Evolutionary conservation across 2,797 vertebrate genomes (phyloP).

Genomic region (Danio kyathit): DNA sequence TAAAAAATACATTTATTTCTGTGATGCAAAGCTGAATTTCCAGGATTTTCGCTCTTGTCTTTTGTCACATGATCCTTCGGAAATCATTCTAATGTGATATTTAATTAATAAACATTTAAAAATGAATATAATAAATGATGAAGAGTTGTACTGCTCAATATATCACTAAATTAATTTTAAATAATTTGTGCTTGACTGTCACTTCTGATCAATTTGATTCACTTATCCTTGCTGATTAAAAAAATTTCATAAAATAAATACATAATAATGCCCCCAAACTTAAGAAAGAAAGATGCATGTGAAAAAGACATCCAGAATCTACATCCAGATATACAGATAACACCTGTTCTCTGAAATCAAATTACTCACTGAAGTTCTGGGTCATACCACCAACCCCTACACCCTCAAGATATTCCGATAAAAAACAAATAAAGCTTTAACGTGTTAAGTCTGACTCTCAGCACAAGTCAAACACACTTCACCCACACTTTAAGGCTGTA

Average conservation of each 20-base stretch:
- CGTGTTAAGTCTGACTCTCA: conserved; percentile 50
- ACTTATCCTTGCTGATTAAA: too few species aligned
- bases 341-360: neutral
- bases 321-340: neutral
- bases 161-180: neutral
- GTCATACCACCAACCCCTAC: neutral
- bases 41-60: neutral
- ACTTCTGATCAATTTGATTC: neutral
- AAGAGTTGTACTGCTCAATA: conserved; percentile 10
- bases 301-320: too few species aligned
- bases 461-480: conserved; percentile 41
- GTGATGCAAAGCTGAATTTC: neutral
- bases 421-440: conserved; percentile 38
- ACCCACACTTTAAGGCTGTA: conserved; percentile 40
- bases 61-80: neutral
- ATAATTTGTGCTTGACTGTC: neutral
- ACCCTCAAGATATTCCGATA: conserved; percentile 27
- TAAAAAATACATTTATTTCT: neutral
- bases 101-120: too few species aligned
- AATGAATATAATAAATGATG: neutral
- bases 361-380: neutral
- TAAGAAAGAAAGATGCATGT: too few species aligned
- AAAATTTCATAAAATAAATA: too few species aligned
- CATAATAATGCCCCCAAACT: too few species aligned
- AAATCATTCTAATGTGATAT: neutral